Base-by-base conservation (phyloP, 2,797 vertebrate species). In the Schizothorax lantsangensis region DNA sequence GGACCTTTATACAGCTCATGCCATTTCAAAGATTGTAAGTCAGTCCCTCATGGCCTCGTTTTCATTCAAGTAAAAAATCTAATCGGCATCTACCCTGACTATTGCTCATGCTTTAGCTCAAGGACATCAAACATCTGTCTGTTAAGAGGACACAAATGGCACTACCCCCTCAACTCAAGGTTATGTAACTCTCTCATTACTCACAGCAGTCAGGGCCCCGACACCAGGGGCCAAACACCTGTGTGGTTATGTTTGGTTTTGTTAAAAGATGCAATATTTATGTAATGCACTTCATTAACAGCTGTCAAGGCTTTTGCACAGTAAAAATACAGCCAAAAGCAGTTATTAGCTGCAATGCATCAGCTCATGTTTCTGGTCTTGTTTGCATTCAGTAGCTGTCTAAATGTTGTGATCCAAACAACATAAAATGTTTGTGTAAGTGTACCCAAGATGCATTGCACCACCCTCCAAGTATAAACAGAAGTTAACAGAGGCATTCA, bases 151-250 rank as follows among this genome's bases (percentile, higher is more conserved):
- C 6, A 6, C n/a, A 14, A n/a, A 77, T 64, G 40, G 69, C 54
- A 72, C 43, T 43, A 66, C 43, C 59, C 30, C 72, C 82, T 88
- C 64, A 86, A 26, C 64, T 73, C 23, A 23, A 36, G 64, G 68
- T 86, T 86, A 86, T 74, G 66, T 79, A 79, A 84, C 64, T n/a
- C 75, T 52, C 62, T 87, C 36, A 85, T 89, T 68, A 85, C 26
- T 83, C 38, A 43, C 73, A 85, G 68, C 68, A 79, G n/a, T 54
- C 43, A 72, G 10, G 36, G 26, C n/a, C 73, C 57, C 30, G 30
- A 3, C 33, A 33, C 38, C 49, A 33, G 49, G 87, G n/a, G 36
- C 12, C 68, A 72, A 79, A 49, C 84, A 85, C 79, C 82, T 84
- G 84, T 59, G 54, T 73, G 59, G 15, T 45, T 82, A 85, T 75